Conservation (phyloP, 2,797 vertebrate genomes). For the Phrynocephalus vlangalii region DNA sequence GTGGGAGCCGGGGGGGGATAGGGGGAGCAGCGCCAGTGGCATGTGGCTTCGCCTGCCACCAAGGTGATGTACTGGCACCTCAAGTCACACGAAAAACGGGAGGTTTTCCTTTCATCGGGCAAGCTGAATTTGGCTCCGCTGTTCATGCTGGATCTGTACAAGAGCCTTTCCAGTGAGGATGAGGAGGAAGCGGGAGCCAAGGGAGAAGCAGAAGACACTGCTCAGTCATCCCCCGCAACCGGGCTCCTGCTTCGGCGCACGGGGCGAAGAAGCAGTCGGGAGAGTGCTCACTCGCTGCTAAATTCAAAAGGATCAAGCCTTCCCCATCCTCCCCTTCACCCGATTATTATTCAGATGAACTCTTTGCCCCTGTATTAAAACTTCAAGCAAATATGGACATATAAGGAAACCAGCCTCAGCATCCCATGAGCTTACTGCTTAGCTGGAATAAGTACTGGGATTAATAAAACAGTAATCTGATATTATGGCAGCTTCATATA, state of each 20-base stretch:
- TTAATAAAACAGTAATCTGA: neutral
- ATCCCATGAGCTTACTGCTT: neutral
- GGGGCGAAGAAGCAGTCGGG: neutral
- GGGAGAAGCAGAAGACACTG: conserved; percentile 67
- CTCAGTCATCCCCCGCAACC: conserved; percentile 57
- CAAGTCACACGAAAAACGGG: conserved; percentile 92
- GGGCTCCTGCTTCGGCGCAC: neutral
- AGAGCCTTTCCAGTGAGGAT: conserved; percentile 82
- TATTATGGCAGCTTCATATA: neutral
- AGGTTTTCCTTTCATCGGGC: conserved; percentile 84
- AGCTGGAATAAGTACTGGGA: neutral
- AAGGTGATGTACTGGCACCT: conserved; percentile 83
- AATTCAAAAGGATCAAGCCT: no score
- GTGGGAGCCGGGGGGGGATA: no score
- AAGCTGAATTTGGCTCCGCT: conserved; percentile 92
- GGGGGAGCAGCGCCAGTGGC: no score
- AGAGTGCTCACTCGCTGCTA: no score
- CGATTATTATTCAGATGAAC: neutral
- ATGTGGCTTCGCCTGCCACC: no score
- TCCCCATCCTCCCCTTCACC: conserved; percentile 61
- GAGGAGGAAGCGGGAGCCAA: conserved; percentile 78
- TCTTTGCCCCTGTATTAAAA: no score
- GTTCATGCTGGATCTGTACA: conserved; percentile 97
- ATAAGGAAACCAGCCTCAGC: no score
- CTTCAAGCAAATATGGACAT: no score